Evolutionary conservation across 1,140 invertebrate species (phyloP).

Genomic region (Asbolus verrucosus): DNA sequence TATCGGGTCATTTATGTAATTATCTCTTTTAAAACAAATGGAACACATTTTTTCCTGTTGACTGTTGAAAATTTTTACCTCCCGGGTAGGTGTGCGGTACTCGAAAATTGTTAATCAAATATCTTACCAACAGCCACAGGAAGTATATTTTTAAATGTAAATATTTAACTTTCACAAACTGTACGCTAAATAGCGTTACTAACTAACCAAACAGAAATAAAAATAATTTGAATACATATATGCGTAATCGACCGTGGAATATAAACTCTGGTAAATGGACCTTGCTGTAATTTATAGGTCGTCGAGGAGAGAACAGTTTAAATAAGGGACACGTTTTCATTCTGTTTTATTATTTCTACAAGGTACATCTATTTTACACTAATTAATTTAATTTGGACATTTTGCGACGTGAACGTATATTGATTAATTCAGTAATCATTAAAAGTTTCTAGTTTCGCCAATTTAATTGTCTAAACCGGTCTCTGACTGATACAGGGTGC

Average conservation of each 20-base stretch:
- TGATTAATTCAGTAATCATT: too few species aligned
- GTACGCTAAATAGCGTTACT: conserved; percentile 45
- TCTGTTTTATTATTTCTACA: neutral
- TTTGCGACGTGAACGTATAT: too few species aligned
- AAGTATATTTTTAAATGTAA: conserved; percentile 24
- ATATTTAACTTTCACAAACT: conserved; percentile 19
- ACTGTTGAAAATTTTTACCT: conserved; percentile 13
- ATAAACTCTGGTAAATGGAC: conserved; percentile 38
- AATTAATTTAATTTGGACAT: too few species aligned
- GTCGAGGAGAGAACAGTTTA: neutral
- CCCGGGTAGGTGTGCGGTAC: too few species aligned
- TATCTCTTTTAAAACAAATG: conserved; percentile 21
- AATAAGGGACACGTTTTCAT: neutral
- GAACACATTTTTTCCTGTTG: conserved; percentile 37
- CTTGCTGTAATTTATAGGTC: conserved; percentile 23
- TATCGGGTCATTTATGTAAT: conserved; percentile 28
- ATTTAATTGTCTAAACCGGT: too few species aligned
- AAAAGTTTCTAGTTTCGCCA: too few species aligned
- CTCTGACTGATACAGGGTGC: too few species aligned
- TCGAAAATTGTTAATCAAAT: conserved; percentile 14
- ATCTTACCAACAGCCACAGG: neutral
- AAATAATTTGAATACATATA: conserved; percentile 42
- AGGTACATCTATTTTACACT: neutral
- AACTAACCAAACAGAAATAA: conserved; percentile 39
- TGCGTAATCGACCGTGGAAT: conserved; percentile 46